Evolutionary conservation across 2,113 vertebrate species (phyloP).

Genomic region (Progne subis): DNA sequence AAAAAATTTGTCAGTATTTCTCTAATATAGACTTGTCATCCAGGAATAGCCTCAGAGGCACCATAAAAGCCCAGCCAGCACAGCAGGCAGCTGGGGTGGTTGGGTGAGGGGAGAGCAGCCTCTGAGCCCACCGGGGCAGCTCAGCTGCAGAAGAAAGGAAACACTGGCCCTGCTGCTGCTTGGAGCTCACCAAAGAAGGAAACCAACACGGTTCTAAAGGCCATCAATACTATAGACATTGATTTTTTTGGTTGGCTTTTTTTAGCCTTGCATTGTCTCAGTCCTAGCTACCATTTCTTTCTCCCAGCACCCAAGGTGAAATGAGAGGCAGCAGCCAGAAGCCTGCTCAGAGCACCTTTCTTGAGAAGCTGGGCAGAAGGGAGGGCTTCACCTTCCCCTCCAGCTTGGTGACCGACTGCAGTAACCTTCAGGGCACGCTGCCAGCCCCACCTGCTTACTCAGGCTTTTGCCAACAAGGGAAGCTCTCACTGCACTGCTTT

Average conservation of each 20-base stretch:
- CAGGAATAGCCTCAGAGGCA: neutral
- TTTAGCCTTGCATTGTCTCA: neutral
- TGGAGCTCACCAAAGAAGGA: neutral
- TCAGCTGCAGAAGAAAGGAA: neutral
- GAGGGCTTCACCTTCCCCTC: neutral
- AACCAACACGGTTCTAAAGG: rapidly evolving
- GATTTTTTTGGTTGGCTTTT: neutral
- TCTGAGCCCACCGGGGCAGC: neutral
- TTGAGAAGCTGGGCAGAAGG: neutral
- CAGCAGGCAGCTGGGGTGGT: rapidly evolving
- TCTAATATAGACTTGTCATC: neutral
- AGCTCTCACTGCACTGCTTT: neutral
- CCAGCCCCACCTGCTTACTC: conserved; percentile 51
- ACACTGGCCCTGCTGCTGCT: neutral
- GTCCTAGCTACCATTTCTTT: neutral
- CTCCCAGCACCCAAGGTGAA: neutral
- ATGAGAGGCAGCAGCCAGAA: neutral
- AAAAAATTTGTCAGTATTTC: conserved; percentile 8
- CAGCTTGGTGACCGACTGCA: neutral
- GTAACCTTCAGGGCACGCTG: neutral
- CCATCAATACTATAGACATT: neutral
- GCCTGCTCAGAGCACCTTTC: neutral
- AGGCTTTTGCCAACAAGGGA: conserved; percentile 22
- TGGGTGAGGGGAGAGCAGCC: neutral
- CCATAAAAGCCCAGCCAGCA: neutral